These are phyloP conservation scores for Gallinago media DNA, from an alignment of 2,113 vertebrate genomes.

Conservation along the genomic window DNA sequence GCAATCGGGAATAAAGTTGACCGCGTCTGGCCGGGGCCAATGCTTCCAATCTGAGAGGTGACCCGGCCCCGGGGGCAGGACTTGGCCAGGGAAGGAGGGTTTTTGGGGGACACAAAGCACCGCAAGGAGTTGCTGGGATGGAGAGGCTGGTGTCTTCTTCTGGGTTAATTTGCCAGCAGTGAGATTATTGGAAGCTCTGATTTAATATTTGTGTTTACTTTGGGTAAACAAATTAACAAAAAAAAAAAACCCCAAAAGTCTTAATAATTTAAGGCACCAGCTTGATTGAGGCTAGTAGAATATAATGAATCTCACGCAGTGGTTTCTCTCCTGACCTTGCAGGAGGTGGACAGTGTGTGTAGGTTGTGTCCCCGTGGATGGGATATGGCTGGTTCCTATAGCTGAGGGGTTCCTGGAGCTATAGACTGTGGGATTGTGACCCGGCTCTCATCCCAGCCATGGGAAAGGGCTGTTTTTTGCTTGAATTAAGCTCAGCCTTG, in stretches of 20 bases:
- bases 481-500: background rate
- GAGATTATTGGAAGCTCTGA: conserved; percentile 4
- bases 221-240: conserved; percentile 33
- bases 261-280: conserved; percentile 24
- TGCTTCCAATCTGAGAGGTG: background rate
- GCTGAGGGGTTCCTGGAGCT: fast-evolving
- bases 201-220: conserved; percentile 56
- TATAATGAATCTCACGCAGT: background rate
- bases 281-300: background rate
- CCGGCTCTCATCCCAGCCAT: background rate
- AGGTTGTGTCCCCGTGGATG: background rate
- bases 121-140: background rate
- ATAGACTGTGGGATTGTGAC: background rate
- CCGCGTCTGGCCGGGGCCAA: fast-evolving
- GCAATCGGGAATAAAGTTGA: conserved; percentile 58
- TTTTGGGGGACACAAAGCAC: background rate
- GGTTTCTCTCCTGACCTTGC: background rate
- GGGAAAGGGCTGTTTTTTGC: background rate
- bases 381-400: background rate
- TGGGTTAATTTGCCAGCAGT: conserved; percentile 32
- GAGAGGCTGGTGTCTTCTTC: background rate
- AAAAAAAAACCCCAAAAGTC: background rate
- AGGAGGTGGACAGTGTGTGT: background rate
- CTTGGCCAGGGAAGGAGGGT: background rate
- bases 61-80: background rate